These are phyloP conservation scores for Synanthedon vespiformis DNA, from an alignment of 2,888 invertebrate species.

Conservation along the genomic window DNA sequence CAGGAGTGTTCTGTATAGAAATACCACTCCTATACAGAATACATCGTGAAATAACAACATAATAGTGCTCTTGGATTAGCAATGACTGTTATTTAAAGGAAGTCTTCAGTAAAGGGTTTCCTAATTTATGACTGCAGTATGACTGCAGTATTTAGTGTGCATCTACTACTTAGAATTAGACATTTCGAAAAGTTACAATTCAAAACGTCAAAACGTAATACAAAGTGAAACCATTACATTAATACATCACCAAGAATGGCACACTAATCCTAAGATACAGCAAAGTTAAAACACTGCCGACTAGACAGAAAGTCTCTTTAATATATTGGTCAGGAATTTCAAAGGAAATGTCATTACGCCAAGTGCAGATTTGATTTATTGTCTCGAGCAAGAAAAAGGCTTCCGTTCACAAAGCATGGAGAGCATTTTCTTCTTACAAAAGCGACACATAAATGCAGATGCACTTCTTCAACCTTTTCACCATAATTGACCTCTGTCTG, in stretches of 20 bases:
- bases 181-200: too few relatives aligned
- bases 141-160: too few relatives aligned
- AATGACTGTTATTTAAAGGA: too few relatives aligned
- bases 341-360: constrained; percentile 19
- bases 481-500: constrained; percentile 21
- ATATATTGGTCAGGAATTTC: constrained; percentile 16
- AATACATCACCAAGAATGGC: neutral
- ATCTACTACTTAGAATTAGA: too few relatives aligned
- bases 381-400: constrained; percentile 25
- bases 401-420: constrained; percentile 18
- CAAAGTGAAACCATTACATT: too few relatives aligned
- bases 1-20: too few relatives aligned
- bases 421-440: constrained; percentile 22
- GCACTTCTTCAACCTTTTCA: constrained; percentile 20
- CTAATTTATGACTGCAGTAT: too few relatives aligned
- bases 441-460: constrained; percentile 25
- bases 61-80: too few relatives aligned
- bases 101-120: too few relatives aligned
- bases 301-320: constrained; percentile 14
- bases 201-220: too few relatives aligned
- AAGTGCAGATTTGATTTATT: constrained; percentile 31
- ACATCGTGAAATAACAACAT: too few relatives aligned
- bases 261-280: neutral
- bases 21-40: too few relatives aligned
- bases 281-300: neutral